Evolutionary conservation across 2,113 vertebrate genomes (phyloP), one percentile per base, ranked within the genome.

Genomic region (Baryphthengus martii): DNA sequence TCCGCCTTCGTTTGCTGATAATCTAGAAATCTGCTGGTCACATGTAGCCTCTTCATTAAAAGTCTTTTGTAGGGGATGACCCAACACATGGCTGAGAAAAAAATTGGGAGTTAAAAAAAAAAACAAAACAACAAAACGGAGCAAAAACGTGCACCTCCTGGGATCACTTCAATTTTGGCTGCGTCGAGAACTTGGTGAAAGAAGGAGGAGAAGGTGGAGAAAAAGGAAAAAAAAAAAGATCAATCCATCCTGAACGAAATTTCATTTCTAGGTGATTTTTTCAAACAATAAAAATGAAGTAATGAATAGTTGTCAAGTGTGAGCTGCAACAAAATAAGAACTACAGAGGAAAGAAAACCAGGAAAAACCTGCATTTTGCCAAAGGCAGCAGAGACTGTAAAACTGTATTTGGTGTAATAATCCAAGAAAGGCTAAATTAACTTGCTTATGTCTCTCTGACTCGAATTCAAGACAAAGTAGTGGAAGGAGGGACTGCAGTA

Each of bases 81-180:
- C 96, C 96, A 94, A 96, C 96, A 97, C 95, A 97, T 91, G 97
- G 96, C 92, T 96, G 73, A 70, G 85, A 19, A 58, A 82, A 94
- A 89, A 96, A 88, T 44, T n/a, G 39, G 31, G 76, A 89, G 85
- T 74, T 55, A 44, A 86, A 56, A n/a, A 17, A 42, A 21, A 40
- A 63, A 88, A 70, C 52, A 44, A 86, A 56, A n/a, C 11, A 42
- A 21, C 29, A 63, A 88, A 70, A 95, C 13, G 26, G 53, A 76
- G 66, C 28, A 47, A 87, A 89, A 87, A 73, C 18, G 4, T 74
- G 72, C 31, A 94, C 72, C 88, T 96, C 93, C 83, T 91, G 94
- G 13, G 44, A 92, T 80, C 77, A 49, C 44, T 93, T 79, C 89
- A 59, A 72, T 35, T 90, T 72, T 73, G 96, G 79, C 85, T 59